Base-by-base conservation (phyloP, 2,888 invertebrate genomes). In the Drymonia ruficornis region DNA sequence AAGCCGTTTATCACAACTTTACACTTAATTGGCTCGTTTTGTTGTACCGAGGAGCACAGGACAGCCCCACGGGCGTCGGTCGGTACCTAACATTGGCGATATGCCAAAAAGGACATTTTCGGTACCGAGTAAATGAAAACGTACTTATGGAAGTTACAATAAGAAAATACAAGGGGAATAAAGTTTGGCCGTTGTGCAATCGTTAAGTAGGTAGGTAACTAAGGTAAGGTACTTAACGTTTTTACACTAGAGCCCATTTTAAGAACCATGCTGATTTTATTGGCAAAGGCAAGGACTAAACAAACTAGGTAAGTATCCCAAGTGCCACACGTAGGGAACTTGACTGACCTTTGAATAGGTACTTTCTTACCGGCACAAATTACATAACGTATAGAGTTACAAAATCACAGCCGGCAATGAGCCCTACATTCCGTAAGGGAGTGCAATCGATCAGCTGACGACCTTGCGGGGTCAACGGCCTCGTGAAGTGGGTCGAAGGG, bases 401-500 rank as follows among this genome's bases (percentile, higher is more conserved):
- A n/a, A n/a, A n/a, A n/a, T n/a, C n/a, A n/a, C n/a, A n/a, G n/a
- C 19, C 23, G n/a, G 34, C 15, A 47, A 34, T 16, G 7, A 19
- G 38, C 13, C 44, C 13, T 38, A 23, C 13, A n/a, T 19, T 38
- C 28, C 38, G n/a, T 42, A 16, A 43, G 43, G 29, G 29, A 55
- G 68, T 72, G 71, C 56, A 68, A 81, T 79, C 80, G 80, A 81
- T 80, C 82, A 82, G 80, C 83, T 80, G 80, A 58, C 72, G 84
- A 86, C 86, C 87, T 87, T 87, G 81, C 67, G 63, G 72, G 84
- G 81, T 81, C 80, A 75, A 59, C 59, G 85, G 67, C 81, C 84
- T 61, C 50, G 55, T 61, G 61, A 82, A 74, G 62, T 83, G 59
- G 83, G 85, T 78, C 83, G 76, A 15, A 65, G 67, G 56, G 58